Base-by-base conservation (phyloP, 2,113 vertebrate genomes). In the Gasterosteus aculeatus region DNA sequence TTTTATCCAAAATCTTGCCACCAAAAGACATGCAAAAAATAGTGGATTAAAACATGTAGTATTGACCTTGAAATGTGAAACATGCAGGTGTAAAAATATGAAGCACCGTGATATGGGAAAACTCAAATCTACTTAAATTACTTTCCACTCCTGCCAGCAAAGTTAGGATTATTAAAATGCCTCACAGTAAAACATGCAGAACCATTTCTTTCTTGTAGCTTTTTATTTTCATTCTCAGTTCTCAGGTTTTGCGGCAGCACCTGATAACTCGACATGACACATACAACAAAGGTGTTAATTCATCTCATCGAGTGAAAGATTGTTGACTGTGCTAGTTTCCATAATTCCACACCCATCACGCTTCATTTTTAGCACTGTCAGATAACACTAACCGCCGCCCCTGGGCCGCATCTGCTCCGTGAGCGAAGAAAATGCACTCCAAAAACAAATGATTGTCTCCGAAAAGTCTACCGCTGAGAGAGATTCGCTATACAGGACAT, bases 401-500 rank as follows among this genome's bases (percentile, higher is more conserved):
- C 19, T 3, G 53, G 64, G 80, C 39, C 67, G 41, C 76, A 75
- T 75, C 47, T 58, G 8, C 81, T 74, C 71, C 31, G 54, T 5
- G 35, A 72, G 54, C 0, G 10, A 82, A 63, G 65, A 75, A 87
- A 69, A 63, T 64, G 49, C 72, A 51, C 16, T 69, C 29, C 53
- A 47, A 51, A 61, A 59, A 33, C 62, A 75, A 67, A 76, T 81
- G 78, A 79, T 38, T 85, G 74, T 75, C 65, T 63, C 11, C 26
- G 60, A 59, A 71, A 84, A 81, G 66, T 51, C 59, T 49, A 18
- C 61, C 49, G 53, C 26, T 18, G 54, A 64, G 65, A 83, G 61
- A 81, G 58, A 76, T 81, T 57, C 75, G 10, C 54, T 26, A 12
- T 26, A 64, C 18, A 71, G 64, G 51, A 75, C 67, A 66, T 16